Evolutionary conservation across 1,140 invertebrate species (phyloP), one percentile per base, ranked within the genome.

Genomic region (Drosophila ohnishii): DNA sequence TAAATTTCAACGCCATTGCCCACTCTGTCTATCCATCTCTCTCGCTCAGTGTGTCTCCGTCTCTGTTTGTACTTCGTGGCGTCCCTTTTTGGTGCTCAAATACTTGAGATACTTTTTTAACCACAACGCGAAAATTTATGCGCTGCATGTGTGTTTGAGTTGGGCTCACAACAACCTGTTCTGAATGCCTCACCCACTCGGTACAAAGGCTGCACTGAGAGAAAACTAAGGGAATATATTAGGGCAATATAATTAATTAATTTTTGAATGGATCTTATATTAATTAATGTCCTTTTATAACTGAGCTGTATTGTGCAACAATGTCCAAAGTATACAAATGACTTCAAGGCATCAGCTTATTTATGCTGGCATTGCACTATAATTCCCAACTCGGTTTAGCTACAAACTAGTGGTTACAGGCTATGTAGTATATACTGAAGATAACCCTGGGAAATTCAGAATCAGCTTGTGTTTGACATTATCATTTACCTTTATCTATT

Each of bases 1-100:
- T 88, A 89, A 88, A 88, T 88, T 84, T 88, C 75, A 78, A 73
- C 84, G 80, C 84, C 84, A 84, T 76, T 57, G 57, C 80, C 40
- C 44, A 19, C 16, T 42, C 40, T 48, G 61, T 30, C 32, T 57
- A 9, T 53, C 39, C 39, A 4, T 44, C 56, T 56, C 22, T 56
- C 13, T 37, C 59, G 40, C 2, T 14, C 7, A 5, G 19, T 11
- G 4, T 16, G 19, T 14, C 11, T n/a, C 32, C 39, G 16, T 72
- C 37, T 50, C 60, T 34, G 6, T 63, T 16, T 45, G 10, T 47
- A 5, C 39, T 39, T 35, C 28, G 51, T 35, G 44, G 47, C 22
- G 13, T 22, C 35, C 58, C 59, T 73, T 62, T 45, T 35, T 42
- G 65, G 65, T 69, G 28, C 51, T 65, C 59, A 78, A 66, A 80